A percentile compares a stretch with the other conserved stretches of the same genome.
phyloP scores from a whole-genome alignment of 2,797 vertebrate genomes.

The Discoglossus pictus region DNA sequence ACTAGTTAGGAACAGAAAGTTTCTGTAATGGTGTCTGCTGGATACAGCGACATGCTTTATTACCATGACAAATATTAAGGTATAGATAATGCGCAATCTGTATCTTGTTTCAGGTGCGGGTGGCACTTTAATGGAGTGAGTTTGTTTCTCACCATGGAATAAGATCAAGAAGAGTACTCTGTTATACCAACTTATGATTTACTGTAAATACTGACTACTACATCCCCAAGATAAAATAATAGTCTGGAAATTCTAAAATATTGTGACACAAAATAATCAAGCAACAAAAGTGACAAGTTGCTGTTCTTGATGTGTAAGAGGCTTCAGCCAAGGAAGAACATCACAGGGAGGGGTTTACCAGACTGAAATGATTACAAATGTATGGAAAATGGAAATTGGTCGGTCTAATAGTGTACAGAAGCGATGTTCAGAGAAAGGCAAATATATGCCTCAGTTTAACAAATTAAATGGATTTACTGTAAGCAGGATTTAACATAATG shows the following conservation, averaged over 20 bases:
- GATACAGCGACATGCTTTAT: slow-evolving; percentile 20
- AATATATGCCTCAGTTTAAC: slow-evolving; percentile 18
- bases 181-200: slow-evolving; percentile 21
- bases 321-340: slow-evolving; percentile 13
- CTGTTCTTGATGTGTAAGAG: slow-evolving; percentile 32
- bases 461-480: slow-evolving; percentile 30
- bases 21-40: slow-evolving; percentile 12
- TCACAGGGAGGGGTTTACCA: not conserved
- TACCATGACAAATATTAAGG: slow-evolving; percentile 35
- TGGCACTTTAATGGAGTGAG: slow-evolving; percentile 20
- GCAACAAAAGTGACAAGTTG: slow-evolving; percentile 24
- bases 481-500: slow-evolving; percentile 30
- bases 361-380: slow-evolving; percentile 17
- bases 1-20: slow-evolving; percentile 15
- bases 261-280: slow-evolving; percentile 30
- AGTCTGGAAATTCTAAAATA: slow-evolving; percentile 30
- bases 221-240: slow-evolving; percentile 34
- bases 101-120: slow-evolving; percentile 30
- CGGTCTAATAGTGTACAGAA: slow-evolving; percentile 32
- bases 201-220: slow-evolving; percentile 23
- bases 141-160: slow-evolving; percentile 26
- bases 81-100: slow-evolving; percentile 25
- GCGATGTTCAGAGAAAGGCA: slow-evolving; percentile 21
- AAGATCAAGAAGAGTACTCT: slow-evolving; percentile 3
- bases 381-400: slow-evolving; percentile 37